phyloP scores from a whole-genome alignment of 1,140 invertebrate genomes.

The Rhynchophorus ferrugineus region DNA sequence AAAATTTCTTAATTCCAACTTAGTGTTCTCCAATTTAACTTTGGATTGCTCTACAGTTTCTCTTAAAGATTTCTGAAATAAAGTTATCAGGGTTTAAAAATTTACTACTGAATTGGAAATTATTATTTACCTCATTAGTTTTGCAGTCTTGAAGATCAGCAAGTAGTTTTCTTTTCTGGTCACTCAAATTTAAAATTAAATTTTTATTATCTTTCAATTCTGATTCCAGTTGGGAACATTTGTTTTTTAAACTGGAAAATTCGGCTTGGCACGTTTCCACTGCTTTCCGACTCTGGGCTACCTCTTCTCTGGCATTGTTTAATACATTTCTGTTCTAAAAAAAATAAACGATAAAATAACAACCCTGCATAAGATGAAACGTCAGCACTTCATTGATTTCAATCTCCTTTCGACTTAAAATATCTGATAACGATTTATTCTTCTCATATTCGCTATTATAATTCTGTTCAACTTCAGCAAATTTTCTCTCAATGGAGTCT shows the following conservation, averaged over 20 bases:
- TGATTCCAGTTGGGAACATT: constrained; percentile 45
- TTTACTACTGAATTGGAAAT: neutral
- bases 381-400: constrained; percentile 45
- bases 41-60: constrained; percentile 48
- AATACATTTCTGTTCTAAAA: constrained; percentile 37
- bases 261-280: constrained; percentile 49
- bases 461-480: constrained; percentile 43
- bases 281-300: constrained; percentile 45
- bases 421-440: constrained; percentile 46
- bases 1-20: constrained; percentile 58
- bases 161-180: constrained; percentile 46
- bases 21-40: constrained; percentile 55
- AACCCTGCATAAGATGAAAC: constrained; percentile 3
- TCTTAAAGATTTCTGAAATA: constrained; percentile 1
- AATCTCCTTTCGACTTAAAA: constrained; percentile 45
- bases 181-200: constrained; percentile 43
- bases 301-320: constrained; percentile 39
- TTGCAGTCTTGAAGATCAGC: constrained; percentile 42
- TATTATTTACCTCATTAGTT: constrained; percentile 44
- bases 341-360: neutral
- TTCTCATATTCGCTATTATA: constrained; percentile 45
- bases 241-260: constrained; percentile 45
- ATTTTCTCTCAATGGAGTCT: constrained; percentile 43
- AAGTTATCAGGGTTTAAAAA: neutral
- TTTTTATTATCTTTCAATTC: constrained; percentile 48